A percentile compares a stretch with the other conserved stretches of the same genome.
Conservation (phyloP, 2,888 invertebrate genomes). For the Drosophila pegasa region DNA sequence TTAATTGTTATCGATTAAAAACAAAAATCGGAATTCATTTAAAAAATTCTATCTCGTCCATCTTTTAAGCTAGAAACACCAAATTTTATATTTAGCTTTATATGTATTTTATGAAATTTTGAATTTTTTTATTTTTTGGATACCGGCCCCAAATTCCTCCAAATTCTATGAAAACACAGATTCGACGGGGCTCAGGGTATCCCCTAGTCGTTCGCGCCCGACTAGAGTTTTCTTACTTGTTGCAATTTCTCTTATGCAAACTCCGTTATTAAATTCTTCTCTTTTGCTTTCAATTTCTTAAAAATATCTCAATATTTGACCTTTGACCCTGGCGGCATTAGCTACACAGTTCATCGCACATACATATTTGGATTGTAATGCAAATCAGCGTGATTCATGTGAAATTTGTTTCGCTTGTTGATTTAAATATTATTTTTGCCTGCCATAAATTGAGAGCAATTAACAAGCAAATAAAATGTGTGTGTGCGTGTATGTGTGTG, state of each 20-base stretch:
- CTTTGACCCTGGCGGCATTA: conserved; percentile 19
- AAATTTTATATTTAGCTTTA: too few relatives aligned
- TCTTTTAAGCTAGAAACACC: too few relatives aligned
- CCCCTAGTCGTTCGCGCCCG: too few relatives aligned
- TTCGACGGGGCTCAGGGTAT: too few relatives aligned
- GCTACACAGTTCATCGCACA: neutral
- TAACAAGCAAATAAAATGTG: conserved; percentile 38
- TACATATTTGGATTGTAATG: neutral
- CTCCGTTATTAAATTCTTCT: too few relatives aligned
- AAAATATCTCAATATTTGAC: conserved; percentile 14
- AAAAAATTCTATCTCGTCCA: too few relatives aligned
- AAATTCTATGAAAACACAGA: too few relatives aligned
- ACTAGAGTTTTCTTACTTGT: neutral
- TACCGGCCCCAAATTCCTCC: too few relatives aligned
- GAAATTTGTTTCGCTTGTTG: conserved; percentile 8
- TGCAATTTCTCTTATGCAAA: neutral
- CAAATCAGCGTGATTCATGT: conserved; percentile 10
- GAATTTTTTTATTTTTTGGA: too few relatives aligned
- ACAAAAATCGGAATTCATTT: too few relatives aligned
- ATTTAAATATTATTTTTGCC: conserved; percentile 17
- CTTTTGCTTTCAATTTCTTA: neutral
- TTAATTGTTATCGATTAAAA: too few relatives aligned
- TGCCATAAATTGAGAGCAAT: conserved; percentile 39
- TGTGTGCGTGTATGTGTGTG: neutral
- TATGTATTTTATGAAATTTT: too few relatives aligned